Conservation (phyloP, 2,797 vertebrate species). For the Apogon hyalosoma region DNA sequence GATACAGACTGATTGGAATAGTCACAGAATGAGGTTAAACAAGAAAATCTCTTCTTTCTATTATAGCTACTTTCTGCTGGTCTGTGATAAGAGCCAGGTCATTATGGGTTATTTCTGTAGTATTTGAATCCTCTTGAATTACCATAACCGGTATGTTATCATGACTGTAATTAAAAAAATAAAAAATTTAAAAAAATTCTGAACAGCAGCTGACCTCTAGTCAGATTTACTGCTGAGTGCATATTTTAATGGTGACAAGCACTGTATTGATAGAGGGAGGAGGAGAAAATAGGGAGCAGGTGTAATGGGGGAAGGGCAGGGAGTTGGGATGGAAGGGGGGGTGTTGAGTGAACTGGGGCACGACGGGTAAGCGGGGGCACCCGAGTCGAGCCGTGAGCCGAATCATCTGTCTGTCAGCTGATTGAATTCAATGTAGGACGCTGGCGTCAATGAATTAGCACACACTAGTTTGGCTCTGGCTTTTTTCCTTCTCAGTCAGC, state of each 20-base stretch:
- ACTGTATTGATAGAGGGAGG: neutral
- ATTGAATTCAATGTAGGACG: conserved; percentile 28
- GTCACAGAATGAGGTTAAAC: neutral
- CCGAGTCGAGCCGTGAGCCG: conserved; percentile 45
- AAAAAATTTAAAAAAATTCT: neutral
- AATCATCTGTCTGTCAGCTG: conserved; percentile 47
- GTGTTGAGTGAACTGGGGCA: conserved; percentile 51
- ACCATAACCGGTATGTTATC: neutral
- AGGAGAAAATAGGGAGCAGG: conserved; percentile 54
- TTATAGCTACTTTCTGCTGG: conserved; percentile 11
- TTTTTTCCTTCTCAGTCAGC: neutral
- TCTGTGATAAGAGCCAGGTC: conserved; percentile 18
- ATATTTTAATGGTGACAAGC: neutral
- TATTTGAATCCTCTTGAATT: neutral
- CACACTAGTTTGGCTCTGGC: neutral
- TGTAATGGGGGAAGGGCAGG: conserved; percentile 58
- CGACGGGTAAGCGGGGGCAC: conserved; percentile 36
- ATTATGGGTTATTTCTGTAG: neutral
- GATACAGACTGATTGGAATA: no score
- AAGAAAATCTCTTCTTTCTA: neutral
- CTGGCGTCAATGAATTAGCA: conserved; percentile 29
- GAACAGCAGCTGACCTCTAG: neutral
- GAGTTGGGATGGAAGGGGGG: neutral
- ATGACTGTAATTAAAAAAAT: neutral
- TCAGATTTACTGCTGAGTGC: neutral